Evolutionary conservation across 92 coral and sea anemone species (phyloP), one percentile per base, ranked within the genome.

Genomic region (Nematostella vectensis): DNA sequence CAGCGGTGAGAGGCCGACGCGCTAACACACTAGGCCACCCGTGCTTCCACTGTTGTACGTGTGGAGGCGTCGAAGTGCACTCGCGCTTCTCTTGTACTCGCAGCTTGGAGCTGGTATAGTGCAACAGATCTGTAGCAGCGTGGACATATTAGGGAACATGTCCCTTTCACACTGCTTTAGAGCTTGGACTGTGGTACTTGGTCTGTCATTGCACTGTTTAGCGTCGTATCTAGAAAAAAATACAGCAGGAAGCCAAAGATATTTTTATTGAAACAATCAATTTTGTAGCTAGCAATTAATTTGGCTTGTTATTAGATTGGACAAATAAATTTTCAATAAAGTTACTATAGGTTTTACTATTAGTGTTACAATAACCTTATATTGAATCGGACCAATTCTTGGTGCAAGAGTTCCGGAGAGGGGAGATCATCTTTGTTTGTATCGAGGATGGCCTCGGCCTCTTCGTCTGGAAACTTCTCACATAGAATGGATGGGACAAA

Each of bases 91-190:
- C 52, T 48, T 30, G 18, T 60, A 64, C 29, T 64, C 70, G 13
- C 59, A 45, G 27, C 56, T 45, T 12, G 62, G 33, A 25, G 61
- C 26, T 51, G 54, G 71, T 8, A 65, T 52, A 17, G 63, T 65
- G 25, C 61, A 36, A 23, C 63, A 67, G 11, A 67, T 56, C 9
- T 56, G 51, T 10, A 67, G 8, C 30, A 57, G 62, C 36, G 31
- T 25, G 28, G 48, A 50, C 20, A 58, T 22, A 38, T 68, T 68
- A 3, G 67, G 52, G 24, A 24, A 20, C 58, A 25, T 48, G 22
- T 59, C 68, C 57, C 59, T 31, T 26, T 69, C 30, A 43, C 63
- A 69, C 75, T 67, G 48, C 56, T 55, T 55, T 64, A 67, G 47
- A 25, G 65, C 54, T 37, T 47, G 31, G n/a, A 57, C 75, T 43